Evolutionary conservation across 2,888 invertebrate species (phyloP).

Genomic region (Phengaris arion): DNA sequence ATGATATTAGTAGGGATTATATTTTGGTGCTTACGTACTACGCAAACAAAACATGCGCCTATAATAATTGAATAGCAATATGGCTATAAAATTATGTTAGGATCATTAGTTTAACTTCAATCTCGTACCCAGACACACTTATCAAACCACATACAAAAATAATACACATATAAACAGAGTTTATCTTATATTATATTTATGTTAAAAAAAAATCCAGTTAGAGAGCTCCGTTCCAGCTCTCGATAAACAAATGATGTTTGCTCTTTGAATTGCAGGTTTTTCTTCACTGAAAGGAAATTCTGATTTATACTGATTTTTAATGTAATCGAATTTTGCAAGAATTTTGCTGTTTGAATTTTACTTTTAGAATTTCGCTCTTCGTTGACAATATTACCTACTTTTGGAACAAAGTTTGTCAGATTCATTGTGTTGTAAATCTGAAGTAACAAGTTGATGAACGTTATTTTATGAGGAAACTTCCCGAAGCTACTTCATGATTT

Average conservation of each 20-base stretch:
- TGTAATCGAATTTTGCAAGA: slow-evolving; percentile 18
- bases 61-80: too few relatives aligned
- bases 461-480: background rate
- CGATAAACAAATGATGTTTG: slow-evolving; percentile 42
- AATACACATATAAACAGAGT: too few relatives aligned
- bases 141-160: too few relatives aligned
- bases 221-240: slow-evolving; percentile 33
- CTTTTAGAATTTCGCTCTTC: slow-evolving; percentile 10
- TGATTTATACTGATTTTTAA: slow-evolving; percentile 39
- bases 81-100: too few relatives aligned
- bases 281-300: slow-evolving; percentile 40
- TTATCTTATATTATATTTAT: too few relatives aligned
- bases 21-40: too few relatives aligned
- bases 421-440: background rate
- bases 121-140: too few relatives aligned
- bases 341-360: slow-evolving; percentile 3
- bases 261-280: slow-evolving; percentile 37
- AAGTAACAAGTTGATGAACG: background rate
- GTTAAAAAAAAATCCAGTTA: slow-evolving; percentile 31
- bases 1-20: too few relatives aligned
- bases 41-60: too few relatives aligned
- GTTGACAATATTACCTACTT: background rate
- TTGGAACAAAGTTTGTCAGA: background rate
- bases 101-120: too few relatives aligned
- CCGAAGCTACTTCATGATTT: background rate